phyloP scores from a whole-genome alignment of 1,140 invertebrate species.

The Dendrolimus kikuchii region DNA sequence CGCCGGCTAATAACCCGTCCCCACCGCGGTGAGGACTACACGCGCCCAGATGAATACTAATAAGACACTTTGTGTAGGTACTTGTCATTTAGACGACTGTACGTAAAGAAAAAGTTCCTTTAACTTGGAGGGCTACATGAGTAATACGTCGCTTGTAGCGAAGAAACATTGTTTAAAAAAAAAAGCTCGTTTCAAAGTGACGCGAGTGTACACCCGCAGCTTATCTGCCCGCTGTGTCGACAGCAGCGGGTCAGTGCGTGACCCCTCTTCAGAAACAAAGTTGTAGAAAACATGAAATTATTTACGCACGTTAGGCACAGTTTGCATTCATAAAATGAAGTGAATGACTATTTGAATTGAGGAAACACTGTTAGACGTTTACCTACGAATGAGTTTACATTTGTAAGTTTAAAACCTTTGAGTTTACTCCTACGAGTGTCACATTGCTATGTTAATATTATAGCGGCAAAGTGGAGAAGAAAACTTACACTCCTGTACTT shows the following conservation, averaged over 20 bases:
- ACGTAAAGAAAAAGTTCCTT: conserved; percentile 18
- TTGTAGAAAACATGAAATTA: conserved; percentile 15
- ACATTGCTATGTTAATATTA: too few relatives aligned
- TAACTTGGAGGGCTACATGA: conserved; percentile 7
- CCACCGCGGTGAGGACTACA: conserved; percentile 66
- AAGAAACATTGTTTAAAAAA: too few relatives aligned
- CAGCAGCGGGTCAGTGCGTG: conserved; percentile 8
- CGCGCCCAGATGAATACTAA: conserved; percentile 71
- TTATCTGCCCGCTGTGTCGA: conserved; percentile 6
- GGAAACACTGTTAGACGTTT: background rate
- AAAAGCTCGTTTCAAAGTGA: too few relatives aligned
- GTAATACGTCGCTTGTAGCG: too few relatives aligned
- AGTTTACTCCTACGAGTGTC: too few relatives aligned
- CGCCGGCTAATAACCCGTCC: conserved; percentile 70
- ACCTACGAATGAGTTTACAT: background rate
- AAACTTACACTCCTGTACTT: too few relatives aligned
- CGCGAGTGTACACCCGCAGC: too few relatives aligned
- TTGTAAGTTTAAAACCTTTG: too few relatives aligned
- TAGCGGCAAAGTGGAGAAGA: too few relatives aligned
- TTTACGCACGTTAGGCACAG: conserved; percentile 9
- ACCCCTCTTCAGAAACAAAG: conserved; percentile 1
- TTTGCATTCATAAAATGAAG: conserved; percentile 10
- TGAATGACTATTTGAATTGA: conserved; percentile 6
- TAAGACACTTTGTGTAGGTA: conserved; percentile 62
- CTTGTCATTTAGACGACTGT: conserved; percentile 50